A percentile compares a stretch with the other conserved stretches of the same genome.
These are phyloP conservation scores for Sparidentex hasta DNA, from an alignment of 2,797 vertebrate species.

Conservation along the genomic window DNA sequence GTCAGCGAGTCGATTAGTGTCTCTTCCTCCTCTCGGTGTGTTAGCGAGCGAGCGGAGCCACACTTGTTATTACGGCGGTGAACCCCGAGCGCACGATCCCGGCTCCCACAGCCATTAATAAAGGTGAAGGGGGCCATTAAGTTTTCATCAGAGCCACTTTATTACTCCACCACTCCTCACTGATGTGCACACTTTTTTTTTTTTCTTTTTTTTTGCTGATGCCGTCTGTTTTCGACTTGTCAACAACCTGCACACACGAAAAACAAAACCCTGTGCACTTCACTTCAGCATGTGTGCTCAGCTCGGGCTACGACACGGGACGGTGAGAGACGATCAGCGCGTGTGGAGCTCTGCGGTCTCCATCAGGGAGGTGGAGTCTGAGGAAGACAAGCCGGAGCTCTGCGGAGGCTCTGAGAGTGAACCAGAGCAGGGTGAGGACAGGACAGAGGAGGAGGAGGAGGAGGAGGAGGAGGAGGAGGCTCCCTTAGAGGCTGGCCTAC, in stretches of 20 bases:
- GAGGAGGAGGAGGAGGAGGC: background rate
- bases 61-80: slow-evolving; percentile 44
- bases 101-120: slow-evolving; percentile 75
- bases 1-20: slow-evolving; percentile 50
- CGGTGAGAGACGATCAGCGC: background rate
- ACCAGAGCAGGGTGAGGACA: slow-evolving; percentile 27
- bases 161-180: slow-evolving; percentile 69
- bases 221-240: slow-evolving; percentile 47
- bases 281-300: slow-evolving; percentile 12
- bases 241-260: slow-evolving; percentile 39
- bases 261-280: background rate
- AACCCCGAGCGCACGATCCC: slow-evolving; percentile 42
- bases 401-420: slow-evolving; percentile 37
- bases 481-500: slow-evolving; percentile 59
- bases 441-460: background rate
- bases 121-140: slow-evolving; percentile 81
- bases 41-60: slow-evolving; percentile 37
- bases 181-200: slow-evolving; percentile 67
- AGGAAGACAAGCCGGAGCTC: slow-evolving; percentile 29
- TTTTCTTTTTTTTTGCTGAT: too few relatives aligned
- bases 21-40: slow-evolving; percentile 3
- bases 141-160: slow-evolving; percentile 81
- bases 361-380: slow-evolving; percentile 38
- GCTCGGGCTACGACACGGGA: slow-evolving; percentile 8
- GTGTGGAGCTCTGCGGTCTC: slow-evolving; percentile 33